phyloP scores from a whole-genome alignment of 1,140 invertebrate species.

The Magallana gigas region DNA sequence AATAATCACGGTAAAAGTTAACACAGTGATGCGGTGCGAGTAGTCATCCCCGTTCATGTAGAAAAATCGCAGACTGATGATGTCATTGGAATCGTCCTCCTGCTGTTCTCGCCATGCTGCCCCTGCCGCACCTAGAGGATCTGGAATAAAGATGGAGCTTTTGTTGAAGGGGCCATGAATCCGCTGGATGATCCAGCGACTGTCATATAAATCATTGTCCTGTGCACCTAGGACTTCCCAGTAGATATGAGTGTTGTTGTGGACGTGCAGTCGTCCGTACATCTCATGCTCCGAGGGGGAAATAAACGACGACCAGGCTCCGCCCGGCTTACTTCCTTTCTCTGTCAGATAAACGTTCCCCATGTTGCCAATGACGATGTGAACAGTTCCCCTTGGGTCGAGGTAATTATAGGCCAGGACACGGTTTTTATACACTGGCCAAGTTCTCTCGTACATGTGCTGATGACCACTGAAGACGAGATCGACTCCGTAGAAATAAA shows the following conservation, averaged over 20 bases:
- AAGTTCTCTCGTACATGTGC: conserved; percentile 96
- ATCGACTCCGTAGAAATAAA: conserved; percentile 94
- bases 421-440: conserved; percentile 92
- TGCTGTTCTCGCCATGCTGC: conserved; percentile 50
- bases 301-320: conserved; percentile 68
- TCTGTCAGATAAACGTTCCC: conserved; percentile 76
- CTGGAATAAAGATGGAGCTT: conserved; percentile 54
- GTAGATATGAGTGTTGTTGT: conserved; percentile 92
- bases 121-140: conserved; percentile 61
- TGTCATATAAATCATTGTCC: conserved; percentile 70
- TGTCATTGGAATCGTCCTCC: conserved; percentile 55
- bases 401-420: conserved; percentile 79
- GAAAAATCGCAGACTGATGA: conserved; percentile 61
- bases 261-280: conserved; percentile 89
- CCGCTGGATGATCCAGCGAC: conserved; percentile 67
- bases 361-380: conserved; percentile 70
- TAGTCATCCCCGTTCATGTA: conserved; percentile 64
- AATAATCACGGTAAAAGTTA: conserved; percentile 62
- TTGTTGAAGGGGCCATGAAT: conserved; percentile 67
- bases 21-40: conserved; percentile 61
- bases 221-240: conserved; percentile 90
- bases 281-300: conserved; percentile 66
- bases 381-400: conserved; percentile 70
- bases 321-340: conserved; percentile 55
- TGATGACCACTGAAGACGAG: conserved; percentile 97